A percentile compares a stretch with the other conserved stretches of the same genome.
Conservation (phyloP, 2,113 vertebrate species). For the Ctenomys sociabilis region DNA sequence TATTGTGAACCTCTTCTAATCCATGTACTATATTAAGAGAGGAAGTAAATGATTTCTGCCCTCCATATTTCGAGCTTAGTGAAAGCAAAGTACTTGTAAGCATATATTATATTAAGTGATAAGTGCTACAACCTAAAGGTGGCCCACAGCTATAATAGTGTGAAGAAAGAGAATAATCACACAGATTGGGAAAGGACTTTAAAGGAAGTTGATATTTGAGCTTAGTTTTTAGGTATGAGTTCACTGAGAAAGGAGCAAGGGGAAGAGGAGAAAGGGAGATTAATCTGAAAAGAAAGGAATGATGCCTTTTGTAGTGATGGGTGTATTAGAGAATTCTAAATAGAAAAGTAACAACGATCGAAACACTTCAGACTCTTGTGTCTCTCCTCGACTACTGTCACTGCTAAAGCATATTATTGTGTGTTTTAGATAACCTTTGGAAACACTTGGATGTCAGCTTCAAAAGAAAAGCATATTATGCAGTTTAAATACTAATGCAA, state of each 20-base stretch:
- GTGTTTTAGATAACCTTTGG: slow-evolving; percentile 50
- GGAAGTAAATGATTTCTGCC: neutral
- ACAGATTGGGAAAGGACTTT: neutral
- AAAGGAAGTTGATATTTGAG: neutral
- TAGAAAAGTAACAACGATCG: neutral
- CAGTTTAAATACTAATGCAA: slow-evolving; percentile 56
- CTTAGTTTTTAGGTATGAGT: neutral
- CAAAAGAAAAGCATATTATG: slow-evolving; percentile 59
- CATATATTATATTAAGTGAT: neutral
- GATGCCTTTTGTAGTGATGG: neutral
- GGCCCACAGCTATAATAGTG: neutral
- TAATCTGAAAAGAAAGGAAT: neutral
- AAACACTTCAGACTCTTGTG: neutral
- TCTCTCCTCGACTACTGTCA: slow-evolving; percentile 46
- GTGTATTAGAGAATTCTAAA: neutral
- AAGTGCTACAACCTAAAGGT: neutral
- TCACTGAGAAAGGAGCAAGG: neutral
- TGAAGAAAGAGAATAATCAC: neutral
- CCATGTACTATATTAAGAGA: neutral
- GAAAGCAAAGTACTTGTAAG: neutral
- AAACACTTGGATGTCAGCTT: slow-evolving; percentile 59
- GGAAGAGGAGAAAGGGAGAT: neutral
- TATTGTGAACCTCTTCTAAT: neutral
- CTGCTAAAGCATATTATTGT: slow-evolving; percentile 37
- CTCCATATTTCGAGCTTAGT: neutral